Percentiles rank a stretch among this genome's conserved stretches.
Evolutionary conservation across 37 sponge, comb jelly and placozoan species (phyloP).

Genomic region (Spongilla lacustris): DNA sequence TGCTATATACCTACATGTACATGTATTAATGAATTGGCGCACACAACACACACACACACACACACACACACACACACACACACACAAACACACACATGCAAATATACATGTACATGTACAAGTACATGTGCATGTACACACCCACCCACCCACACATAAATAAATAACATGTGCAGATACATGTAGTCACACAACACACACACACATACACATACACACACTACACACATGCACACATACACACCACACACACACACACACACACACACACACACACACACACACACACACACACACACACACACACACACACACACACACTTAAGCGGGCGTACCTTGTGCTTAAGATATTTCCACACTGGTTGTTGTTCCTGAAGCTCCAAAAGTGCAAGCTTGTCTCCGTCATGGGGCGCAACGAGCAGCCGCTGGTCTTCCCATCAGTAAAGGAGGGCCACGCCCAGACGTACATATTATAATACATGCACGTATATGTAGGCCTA

Average conservation of each 20-base stretch:
- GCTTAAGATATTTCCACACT: conserved; percentile 35
- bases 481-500: no score
- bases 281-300: background rate
- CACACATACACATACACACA: background rate
- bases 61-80: conserved; percentile 1
- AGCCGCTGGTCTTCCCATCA: conserved; percentile 35
- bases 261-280: background rate
- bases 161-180: no score
- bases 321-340: conserved; percentile 4
- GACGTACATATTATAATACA: no score
- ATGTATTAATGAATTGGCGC: no score
- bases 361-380: conserved; percentile 24
- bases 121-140: background rate
- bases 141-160: background rate
- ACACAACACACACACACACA: background rate
- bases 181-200: no score
- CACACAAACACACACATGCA: background rate
- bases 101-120: background rate
- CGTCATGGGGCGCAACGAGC: conserved; percentile 39
- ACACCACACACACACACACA: background rate
- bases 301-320: background rate
- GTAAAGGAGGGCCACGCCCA: background rate
- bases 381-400: conserved; percentile 37
- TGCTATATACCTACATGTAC: no score
- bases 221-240: no score